Conservation (phyloP, 2,888 invertebrate species). For the Acanthosepion pharaonis region DNA sequence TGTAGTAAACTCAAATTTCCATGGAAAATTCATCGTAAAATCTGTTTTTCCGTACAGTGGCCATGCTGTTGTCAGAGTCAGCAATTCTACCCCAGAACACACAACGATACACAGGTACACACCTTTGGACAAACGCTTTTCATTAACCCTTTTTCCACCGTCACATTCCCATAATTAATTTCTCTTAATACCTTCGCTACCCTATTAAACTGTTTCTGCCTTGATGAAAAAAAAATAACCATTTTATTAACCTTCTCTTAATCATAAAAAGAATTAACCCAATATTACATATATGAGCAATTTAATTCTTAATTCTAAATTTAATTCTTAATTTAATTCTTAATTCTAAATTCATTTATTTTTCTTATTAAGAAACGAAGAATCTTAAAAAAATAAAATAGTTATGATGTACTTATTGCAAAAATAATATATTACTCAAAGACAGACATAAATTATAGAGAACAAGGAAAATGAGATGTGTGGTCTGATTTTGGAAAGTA, state of each 20-base stretch:
- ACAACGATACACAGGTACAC: constrained; percentile 11
- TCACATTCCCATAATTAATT: neutral
- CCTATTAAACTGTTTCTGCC: neutral
- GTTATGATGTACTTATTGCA: too few relatives aligned
- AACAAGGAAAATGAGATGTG: too few relatives aligned
- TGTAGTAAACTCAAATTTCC: neutral
- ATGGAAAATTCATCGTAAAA: neutral
- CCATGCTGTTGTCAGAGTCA: constrained; percentile 33
- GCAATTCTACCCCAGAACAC: constrained; percentile 33
- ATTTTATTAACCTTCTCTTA: neutral
- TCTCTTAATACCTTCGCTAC: neutral
- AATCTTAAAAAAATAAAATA: too few relatives aligned
- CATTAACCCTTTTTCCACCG: neutral
- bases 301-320: too few relatives aligned
- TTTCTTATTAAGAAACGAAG: too few relatives aligned
- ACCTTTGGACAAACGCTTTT: neutral
- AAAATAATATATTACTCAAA: too few relatives aligned
- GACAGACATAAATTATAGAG: too few relatives aligned
- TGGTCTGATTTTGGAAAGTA: too few relatives aligned
- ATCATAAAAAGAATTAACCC: too few relatives aligned
- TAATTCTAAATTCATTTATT: too few relatives aligned
- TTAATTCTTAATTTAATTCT: too few relatives aligned
- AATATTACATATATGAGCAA: too few relatives aligned
- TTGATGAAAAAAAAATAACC: neutral
- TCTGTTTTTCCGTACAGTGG: constrained; percentile 33